Evolutionary conservation across 2,888 invertebrate genomes (phyloP), one percentile per base, ranked within the genome.

Genomic region (Drosophila putrida): DNA sequence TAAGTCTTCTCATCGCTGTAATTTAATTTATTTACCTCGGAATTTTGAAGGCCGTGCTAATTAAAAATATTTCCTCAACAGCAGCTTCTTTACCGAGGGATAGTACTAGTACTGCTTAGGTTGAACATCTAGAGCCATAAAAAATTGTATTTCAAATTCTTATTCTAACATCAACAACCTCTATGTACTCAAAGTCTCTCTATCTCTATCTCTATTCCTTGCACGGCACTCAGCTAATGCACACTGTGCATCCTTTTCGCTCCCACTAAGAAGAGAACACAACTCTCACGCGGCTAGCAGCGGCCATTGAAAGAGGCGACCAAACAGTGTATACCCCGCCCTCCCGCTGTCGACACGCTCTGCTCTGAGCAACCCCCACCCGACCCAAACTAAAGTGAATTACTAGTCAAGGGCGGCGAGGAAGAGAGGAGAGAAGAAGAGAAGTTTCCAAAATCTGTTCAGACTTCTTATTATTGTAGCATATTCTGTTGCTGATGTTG

Each of bases 221-320:
- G 38, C 54, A 55, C 54, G 15, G 27, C 27, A 35, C 25, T 10
- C 25, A n/a, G 5, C 13, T 15, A 25, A 25, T 47, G 36, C 61
- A 60, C 58, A 41, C 58, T 62, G 49, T 68, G 58, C 77, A 69
- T 67, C 78, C 64, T 63, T 72, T 44, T 75, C 69, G 28, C 66
- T 35, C 81, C 44, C 54, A 44, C 72, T 8, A 20, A 46, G 55
- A 59, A 4, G 74, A 75, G 72, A 59, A 41, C 50, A 47, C 49
- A 58, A 36, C 55, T 64, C 63, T 51, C 75, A 55, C 55, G 44
- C 53, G 47, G 43, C 43, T 50, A 15, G 64, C 60, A 88, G 66
- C 84, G 82, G 84, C 84, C 84, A 84, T 84, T 84, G 89, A 83
- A 74, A 64, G 58, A 65, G 76, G 69, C 82, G 62, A 54, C 74